Percentiles rank a stretch among this genome's conserved stretches.
Evolutionary conservation across 2,797 vertebrate genomes (phyloP).

Genomic region (Sciurus vulgaris): DNA sequence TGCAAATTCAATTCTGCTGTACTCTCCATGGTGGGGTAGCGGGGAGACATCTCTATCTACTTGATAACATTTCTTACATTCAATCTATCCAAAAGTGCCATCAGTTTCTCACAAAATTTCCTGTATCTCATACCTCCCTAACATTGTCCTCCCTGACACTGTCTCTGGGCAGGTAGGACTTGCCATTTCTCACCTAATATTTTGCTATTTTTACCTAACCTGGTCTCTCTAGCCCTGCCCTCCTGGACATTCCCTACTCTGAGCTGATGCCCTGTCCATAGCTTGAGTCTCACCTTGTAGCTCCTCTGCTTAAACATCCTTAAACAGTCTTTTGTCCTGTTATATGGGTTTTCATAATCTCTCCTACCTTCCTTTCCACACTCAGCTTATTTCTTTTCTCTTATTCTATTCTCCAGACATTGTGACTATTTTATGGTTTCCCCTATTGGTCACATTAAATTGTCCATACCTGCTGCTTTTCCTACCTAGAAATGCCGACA

Average conservation of each 20-base stretch:
- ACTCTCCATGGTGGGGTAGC: background rate
- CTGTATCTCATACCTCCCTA: background rate
- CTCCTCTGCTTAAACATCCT: background rate
- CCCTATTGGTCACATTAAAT: background rate
- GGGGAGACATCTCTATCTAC: background rate
- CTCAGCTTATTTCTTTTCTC: background rate
- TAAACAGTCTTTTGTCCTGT: background rate
- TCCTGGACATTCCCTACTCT: background rate
- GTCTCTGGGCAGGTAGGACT: background rate
- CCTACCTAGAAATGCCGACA: background rate
- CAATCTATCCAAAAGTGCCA: background rate
- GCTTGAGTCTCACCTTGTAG: background rate
- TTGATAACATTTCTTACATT: background rate
- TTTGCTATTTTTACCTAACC: background rate
- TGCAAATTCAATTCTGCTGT: background rate
- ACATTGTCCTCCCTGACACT: background rate
- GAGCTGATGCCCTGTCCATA: background rate
- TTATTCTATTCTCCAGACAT: background rate
- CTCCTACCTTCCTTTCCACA: background rate
- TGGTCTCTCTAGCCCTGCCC: background rate
- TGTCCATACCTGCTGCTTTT: background rate
- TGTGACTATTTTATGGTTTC: background rate
- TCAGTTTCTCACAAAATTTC: background rate
- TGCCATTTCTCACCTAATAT: background rate
- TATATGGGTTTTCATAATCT: background rate